phyloP scores from a whole-genome alignment of 2,113 vertebrate genomes.

The Pachyramphus minor region DNA sequence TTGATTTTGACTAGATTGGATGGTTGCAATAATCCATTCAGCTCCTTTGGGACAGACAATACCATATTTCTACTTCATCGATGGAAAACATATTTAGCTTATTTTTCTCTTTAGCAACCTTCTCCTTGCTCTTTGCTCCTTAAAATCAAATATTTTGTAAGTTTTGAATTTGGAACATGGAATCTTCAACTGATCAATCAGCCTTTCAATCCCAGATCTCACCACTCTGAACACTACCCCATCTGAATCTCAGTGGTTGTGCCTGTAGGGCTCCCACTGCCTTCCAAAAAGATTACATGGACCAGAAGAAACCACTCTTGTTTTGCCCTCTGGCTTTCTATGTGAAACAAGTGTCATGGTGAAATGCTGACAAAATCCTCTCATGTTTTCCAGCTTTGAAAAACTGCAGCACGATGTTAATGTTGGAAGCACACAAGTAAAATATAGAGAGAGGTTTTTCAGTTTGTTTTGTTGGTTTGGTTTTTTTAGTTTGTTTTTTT shows the following conservation, averaged over 20 bases:
- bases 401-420: not conserved
- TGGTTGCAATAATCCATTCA: conserved; percentile 22
- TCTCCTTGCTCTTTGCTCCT: not conserved
- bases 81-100: not conserved
- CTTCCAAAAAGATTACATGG: conserved; percentile 51
- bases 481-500: too few relatives aligned
- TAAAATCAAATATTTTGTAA: not conserved
- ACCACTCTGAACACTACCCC: not conserved
- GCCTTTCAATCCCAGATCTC: conserved; percentile 7
- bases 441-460: not conserved
- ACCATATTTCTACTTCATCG: not conserved
- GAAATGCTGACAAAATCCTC: conserved; percentile 58
- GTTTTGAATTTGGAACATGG: not conserved
- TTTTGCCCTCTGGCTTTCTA: conserved; percentile 67
- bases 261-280: conserved; percentile 32
- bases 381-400: conserved; percentile 43
- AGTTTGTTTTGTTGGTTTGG: not conserved
- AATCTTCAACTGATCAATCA: not conserved
- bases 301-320: conserved; percentile 62
- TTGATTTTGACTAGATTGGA: not conserved
- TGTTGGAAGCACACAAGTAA: not conserved
- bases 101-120: not conserved
- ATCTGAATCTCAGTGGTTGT: not conserved
- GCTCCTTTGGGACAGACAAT: not conserved
- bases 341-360: conserved; percentile 46